A percentile compares a stretch with the other conserved stretches of the same genome.
phyloP scores from a whole-genome alignment of 2,113 vertebrate species.

The Trinectes maculatus region DNA sequence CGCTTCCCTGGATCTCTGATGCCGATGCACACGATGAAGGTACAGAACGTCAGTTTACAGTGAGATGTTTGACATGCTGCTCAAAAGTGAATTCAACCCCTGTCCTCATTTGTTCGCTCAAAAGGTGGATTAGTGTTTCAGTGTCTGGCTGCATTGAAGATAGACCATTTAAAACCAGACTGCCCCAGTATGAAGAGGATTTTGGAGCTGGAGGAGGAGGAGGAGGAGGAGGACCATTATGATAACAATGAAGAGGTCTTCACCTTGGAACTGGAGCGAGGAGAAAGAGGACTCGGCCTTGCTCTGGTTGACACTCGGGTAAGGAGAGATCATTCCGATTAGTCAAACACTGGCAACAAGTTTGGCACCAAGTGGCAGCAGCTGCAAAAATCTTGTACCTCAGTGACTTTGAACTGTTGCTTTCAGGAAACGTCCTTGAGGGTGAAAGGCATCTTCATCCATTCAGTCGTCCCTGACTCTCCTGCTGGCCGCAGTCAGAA shows the following conservation, averaged over 20 bases:
- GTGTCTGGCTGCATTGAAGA: constrained; percentile 64
- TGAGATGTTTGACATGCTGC: background rate
- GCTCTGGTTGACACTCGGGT: constrained; percentile 81
- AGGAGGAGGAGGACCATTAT: constrained; percentile 42
- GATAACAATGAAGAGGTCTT: constrained; percentile 76
- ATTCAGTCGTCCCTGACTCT: constrained; percentile 79
- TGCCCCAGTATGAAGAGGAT: constrained; percentile 22
- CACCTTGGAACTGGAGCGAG: constrained; percentile 79
- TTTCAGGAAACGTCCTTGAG: constrained; percentile 72
- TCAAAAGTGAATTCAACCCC: background rate
- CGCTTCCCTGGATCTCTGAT: constrained; percentile 6
- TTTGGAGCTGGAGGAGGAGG: constrained; percentile 60
- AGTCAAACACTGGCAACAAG: too few relatives aligned
- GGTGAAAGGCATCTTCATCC: constrained; percentile 80
- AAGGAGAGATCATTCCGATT: constrained; percentile 37
- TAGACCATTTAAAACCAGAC: constrained; percentile 37
- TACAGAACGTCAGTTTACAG: background rate
- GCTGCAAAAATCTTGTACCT: background rate
- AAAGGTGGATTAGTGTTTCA: constrained; percentile 64
- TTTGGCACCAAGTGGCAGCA: background rate
- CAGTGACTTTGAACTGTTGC: background rate
- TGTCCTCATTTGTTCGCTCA: background rate
- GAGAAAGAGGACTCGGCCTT: constrained; percentile 77
- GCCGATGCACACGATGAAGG: constrained; percentile 56
- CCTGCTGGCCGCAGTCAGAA: constrained; percentile 75